Evolutionary conservation across 2,797 vertebrate species (phyloP).

Genomic region (Semotilus atromaculatus): DNA sequence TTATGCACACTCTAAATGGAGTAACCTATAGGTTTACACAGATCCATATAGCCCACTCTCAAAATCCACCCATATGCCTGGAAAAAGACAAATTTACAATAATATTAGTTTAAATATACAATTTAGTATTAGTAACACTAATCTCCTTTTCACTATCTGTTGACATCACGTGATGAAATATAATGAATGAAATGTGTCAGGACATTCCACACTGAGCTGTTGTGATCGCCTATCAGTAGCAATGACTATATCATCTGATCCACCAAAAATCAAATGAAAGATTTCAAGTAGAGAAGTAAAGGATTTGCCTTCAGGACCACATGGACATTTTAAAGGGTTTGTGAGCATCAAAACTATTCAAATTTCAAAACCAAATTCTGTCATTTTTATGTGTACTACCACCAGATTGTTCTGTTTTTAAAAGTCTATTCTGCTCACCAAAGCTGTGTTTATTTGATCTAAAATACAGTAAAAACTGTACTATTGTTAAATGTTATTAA

Average conservation of each 20-base stretch:
- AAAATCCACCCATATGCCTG: not conserved
- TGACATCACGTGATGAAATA: not conserved
- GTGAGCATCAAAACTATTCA: not conserved
- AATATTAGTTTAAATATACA: not conserved
- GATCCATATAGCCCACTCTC: not conserved
- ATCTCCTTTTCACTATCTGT: not conserved
- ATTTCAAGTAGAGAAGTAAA: not conserved
- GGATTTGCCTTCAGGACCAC: not conserved
- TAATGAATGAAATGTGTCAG: not conserved
- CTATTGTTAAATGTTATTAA: too few relatives aligned
- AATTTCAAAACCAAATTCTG: not conserved
- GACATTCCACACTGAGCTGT: not conserved
- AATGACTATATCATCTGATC: not conserved
- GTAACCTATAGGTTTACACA: not conserved
- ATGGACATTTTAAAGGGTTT: not conserved
- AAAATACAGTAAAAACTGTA: too few relatives aligned
- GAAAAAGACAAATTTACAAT: not conserved
- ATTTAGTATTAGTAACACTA: not conserved
- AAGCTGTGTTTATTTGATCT: too few relatives aligned
- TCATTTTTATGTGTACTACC: too few relatives aligned
- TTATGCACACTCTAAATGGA: conserved; percentile 11
- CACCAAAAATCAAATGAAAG: not conserved
- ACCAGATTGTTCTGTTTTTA: too few relatives aligned
- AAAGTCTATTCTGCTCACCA: too few relatives aligned
- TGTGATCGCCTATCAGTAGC: not conserved